Evolutionary conservation across 2,113 vertebrate species (phyloP).

Genomic region (Strix uralensis): DNA sequence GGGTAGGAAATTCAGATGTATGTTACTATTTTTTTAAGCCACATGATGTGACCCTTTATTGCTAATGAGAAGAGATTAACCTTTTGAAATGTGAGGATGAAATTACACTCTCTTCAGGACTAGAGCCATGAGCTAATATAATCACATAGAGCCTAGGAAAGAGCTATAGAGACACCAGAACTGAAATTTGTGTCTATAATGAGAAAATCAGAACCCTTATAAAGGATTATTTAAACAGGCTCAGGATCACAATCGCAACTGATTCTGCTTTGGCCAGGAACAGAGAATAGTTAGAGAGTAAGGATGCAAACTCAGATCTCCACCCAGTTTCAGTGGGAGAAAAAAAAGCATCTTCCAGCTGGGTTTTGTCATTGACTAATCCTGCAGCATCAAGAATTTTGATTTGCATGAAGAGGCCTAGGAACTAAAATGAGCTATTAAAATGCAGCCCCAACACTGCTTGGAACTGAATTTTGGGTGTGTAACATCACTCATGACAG

Average conservation of each 20-base stretch:
- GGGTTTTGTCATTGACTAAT: not conserved
- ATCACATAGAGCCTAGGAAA: not conserved
- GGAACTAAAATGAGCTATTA: not conserved
- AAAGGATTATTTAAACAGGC: not conserved
- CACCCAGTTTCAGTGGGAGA: not conserved
- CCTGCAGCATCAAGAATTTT: not conserved
- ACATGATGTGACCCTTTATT: not conserved
- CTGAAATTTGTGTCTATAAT: not conserved
- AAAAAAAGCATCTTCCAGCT: not conserved
- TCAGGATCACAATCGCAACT: not conserved
- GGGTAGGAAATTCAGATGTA: slow-evolving; percentile 2
- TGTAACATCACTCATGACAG: not conserved
- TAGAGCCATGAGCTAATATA: not conserved
- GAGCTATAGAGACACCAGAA: not conserved
- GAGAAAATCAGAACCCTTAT: not conserved
- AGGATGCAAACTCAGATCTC: not conserved
- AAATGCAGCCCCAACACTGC: not conserved
- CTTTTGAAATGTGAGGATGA: slow-evolving; percentile 27
- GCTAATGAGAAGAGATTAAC: slow-evolving; percentile 4
- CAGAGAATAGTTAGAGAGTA: not conserved
- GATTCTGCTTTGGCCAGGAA: not conserved
- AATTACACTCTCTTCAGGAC: slow-evolving; percentile 15
- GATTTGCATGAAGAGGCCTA: not conserved
- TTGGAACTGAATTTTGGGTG: slow-evolving; percentile 16
- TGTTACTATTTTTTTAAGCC: not conserved